Base-by-base conservation (phyloP, 2,797 vertebrate species). In the Corythornis leucogaster region DNA sequence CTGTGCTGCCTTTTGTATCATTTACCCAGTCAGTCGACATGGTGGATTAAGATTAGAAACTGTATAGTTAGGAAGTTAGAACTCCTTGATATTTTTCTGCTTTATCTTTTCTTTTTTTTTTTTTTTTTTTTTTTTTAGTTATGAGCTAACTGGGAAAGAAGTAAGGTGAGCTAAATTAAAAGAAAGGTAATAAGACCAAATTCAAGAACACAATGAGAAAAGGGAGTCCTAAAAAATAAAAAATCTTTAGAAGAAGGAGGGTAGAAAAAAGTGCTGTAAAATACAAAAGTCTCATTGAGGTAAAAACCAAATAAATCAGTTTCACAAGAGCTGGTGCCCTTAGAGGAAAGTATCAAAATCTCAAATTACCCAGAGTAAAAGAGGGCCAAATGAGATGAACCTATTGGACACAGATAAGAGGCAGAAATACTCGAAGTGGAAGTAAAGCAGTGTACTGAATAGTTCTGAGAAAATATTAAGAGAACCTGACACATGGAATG, bases 41-140 rank as follows among this genome's bases (percentile, higher is more conserved):
- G 31, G 33, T 94, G 67, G 55, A 84, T 85, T 89, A 74, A 80
- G 53, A 88, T 63, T 89, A 76, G 54, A 67, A 93, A 84, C 38
- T 16, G 5, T 42, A 62, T 38, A 54, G 26, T 33, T 82, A 66
- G n/a, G 28, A 50, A 50, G 25, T 50, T 50, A 50, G 48, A 15
- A 77, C 9, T 64, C 76, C 31, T 40, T 76, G 66, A 43, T 70
- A 35, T 30, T 86, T 82, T 79, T 63, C 9, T 30, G 13, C 25
- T 25, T 45, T 46, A 19, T 20, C 6, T 53, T 53, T 54, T 19
- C 4, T 11, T 33, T 57, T 33, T 8, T 22, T 25, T 58, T 59
- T 70, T 50, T 26, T 3, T 5, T 57, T 59, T 69, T 33, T 38
- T 46, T 18, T 46, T 62, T 25, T 11, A n/a, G 3, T 69, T 80